Percentiles rank a stretch among this genome's conserved stretches.
Evolutionary conservation across 2,888 invertebrate genomes (phyloP).

Genomic region (Catocala sponsa): DNA sequence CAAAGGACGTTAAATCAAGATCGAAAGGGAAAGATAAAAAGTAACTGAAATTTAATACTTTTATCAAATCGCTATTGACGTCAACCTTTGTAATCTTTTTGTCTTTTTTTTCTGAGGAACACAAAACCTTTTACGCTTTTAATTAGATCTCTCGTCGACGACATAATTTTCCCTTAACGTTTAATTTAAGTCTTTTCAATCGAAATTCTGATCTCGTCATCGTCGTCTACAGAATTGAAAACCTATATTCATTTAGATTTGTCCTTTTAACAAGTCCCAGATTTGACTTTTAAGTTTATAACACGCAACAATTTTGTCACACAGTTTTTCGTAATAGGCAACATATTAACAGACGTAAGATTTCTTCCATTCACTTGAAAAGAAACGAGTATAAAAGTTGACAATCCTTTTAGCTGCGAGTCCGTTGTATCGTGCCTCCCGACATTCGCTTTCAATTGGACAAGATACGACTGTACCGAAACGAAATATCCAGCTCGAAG

Average conservation of each 20-base stretch:
- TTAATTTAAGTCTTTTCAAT: conserved; percentile 44
- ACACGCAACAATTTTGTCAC: background rate
- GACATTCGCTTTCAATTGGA: conserved; percentile 48
- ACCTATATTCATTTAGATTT: conserved; percentile 29
- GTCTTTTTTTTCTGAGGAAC: conserved; percentile 54
- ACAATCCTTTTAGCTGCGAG: conserved; percentile 47
- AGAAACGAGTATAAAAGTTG: conserved; percentile 36
- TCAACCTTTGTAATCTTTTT: conserved; percentile 70
- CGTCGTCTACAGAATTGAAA: conserved; percentile 30
- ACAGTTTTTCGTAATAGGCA: background rate
- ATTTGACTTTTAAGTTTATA: conserved; percentile 4
- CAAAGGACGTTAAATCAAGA: conserved; percentile 86
- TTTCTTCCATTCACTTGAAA: conserved; percentile 28
- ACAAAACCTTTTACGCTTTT: conserved; percentile 58
- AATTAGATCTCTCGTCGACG: conserved; percentile 57
- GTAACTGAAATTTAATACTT: conserved; percentile 83
- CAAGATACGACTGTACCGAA: conserved; percentile 39
- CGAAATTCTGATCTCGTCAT: conserved; percentile 41
- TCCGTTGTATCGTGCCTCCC: conserved; percentile 24
- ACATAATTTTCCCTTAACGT: conserved; percentile 45
- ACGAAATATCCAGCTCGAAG: conserved; percentile 36
- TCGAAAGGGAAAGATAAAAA: conserved; percentile 81
- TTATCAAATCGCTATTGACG: conserved; percentile 76
- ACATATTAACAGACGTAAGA: conserved; percentile 14
- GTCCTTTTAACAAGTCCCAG: background rate